A percentile compares a stretch with the other conserved stretches of the same genome.
These are phyloP conservation scores for Motacilla alba DNA, from an alignment of 2,113 vertebrate species.

Conservation along the genomic window DNA sequence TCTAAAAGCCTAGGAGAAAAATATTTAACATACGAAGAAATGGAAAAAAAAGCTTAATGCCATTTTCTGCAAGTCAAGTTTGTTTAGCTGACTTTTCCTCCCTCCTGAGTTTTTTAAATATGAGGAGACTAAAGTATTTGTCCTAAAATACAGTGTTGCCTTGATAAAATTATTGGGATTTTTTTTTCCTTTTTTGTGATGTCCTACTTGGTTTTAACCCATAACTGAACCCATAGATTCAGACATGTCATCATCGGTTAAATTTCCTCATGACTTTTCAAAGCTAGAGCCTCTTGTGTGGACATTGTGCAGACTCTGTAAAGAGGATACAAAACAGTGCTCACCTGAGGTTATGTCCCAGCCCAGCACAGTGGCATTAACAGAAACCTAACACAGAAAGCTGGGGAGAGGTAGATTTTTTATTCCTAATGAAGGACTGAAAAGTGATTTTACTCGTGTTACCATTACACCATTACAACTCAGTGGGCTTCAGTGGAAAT, in stretches of 20 bases:
- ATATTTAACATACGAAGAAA: conserved; percentile 17
- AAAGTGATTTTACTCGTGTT: neutral
- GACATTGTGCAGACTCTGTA: neutral
- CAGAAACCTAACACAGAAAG: neutral
- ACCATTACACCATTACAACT: neutral
- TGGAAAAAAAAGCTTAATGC: conserved; percentile 19
- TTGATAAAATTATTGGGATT: neutral
- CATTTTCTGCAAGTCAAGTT: neutral
- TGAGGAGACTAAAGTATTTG: neutral
- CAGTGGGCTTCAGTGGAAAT: neutral
- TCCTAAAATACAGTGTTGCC: neutral
- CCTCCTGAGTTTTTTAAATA: neutral
- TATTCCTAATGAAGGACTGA: neutral
- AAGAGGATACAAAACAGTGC: neutral
- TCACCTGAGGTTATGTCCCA: neutral
- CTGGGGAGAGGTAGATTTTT: neutral
- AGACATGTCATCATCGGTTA: neutral
- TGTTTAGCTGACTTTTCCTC: neutral
- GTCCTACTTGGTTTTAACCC: neutral
- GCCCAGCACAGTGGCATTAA: neutral
- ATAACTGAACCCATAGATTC: neutral
- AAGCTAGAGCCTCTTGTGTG: neutral
- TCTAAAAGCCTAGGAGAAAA: conserved; percentile 47
- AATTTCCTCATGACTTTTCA: neutral
- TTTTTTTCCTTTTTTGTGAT: neutral